A percentile compares a stretch with the other conserved stretches of the same genome.
Conservation (phyloP, 2,113 vertebrate species). For the Meleagris gallopavo region DNA sequence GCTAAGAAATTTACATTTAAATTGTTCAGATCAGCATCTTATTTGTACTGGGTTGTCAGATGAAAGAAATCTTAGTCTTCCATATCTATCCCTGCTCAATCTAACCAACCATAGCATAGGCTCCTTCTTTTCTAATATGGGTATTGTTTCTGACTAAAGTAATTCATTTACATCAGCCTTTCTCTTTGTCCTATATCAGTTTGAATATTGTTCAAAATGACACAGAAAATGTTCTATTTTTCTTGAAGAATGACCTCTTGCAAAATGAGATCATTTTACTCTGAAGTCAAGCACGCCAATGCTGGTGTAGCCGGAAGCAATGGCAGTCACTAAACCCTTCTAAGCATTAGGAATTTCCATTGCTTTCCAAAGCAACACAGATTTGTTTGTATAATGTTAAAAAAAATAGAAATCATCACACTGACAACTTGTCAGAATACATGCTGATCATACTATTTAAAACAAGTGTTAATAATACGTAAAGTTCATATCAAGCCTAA, state of each 20-base stretch:
- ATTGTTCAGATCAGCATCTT: slow-evolving; percentile 3
- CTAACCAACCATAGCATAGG: not conserved
- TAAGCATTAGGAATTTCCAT: not conserved
- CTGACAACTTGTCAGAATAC: not conserved
- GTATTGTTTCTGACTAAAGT: not conserved
- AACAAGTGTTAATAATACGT: slow-evolving; percentile 10
- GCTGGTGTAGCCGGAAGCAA: not conserved
- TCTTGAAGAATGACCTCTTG: not conserved
- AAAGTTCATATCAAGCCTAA: slow-evolving; percentile 41
- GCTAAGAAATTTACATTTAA: slow-evolving; percentile 55
- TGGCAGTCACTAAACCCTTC: not conserved
- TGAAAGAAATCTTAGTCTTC: not conserved
- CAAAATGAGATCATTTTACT: not conserved
- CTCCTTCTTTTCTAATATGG: not conserved
- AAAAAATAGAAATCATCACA: not conserved
- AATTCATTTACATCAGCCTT: not conserved
- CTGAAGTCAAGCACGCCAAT: not conserved
- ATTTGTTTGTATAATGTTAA: not conserved
- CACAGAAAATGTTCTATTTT: not conserved
- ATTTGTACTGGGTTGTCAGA: not conserved
- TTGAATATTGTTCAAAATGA: not conserved
- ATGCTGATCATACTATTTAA: slow-evolving; percentile 30
- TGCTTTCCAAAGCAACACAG: not conserved
- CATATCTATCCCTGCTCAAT: not conserved
- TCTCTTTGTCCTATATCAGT: not conserved